Base-by-base conservation (phyloP, 2,797 vertebrate species). In the Sebastes cheni region DNA sequence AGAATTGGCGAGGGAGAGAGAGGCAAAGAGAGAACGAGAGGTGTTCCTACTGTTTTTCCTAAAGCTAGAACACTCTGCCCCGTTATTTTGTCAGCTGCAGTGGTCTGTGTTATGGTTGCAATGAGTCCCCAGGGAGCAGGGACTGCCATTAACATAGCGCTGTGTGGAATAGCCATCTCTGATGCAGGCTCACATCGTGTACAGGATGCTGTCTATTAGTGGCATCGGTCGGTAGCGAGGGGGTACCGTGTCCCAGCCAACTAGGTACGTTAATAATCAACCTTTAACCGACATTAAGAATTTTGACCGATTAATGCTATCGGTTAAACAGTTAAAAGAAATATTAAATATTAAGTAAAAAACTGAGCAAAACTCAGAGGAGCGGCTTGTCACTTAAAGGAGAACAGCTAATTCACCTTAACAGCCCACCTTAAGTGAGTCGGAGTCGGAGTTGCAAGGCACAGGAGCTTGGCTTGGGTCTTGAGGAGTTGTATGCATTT, bases 61-160 rank as follows among this genome's bases (percentile, higher is more conserved):
- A 79, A 78, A 89, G 84, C 88, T 85, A 54, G 83, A 88, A 91
- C 85, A 77, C 78, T 86, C 71, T 62, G 77, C 74, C 32, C 80
- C 70, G 68, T 89, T 87, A 81, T 86, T 88, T 88, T 91, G 84
- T 90, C 87, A 89, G 87, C 88, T 85, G 85, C 91, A 86, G 83
- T 66, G 79, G 74, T 85, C 82, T 84, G 89, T 90, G 82, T 87
- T 87, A 74, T 87, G 80, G 83, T 82, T 82, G 87, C 89, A 86
- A 90, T 72, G 82, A 91, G 89, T 92, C 90, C 85, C 87, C 36
- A 13, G 85, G 84, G 90, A 86, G 79, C 5, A 29, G 76, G 60
- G 67, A 72, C 85, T 64, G 77, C 81, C 82, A 88, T 88, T 86
- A 89, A 91, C 81, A 84, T 79, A 62, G 72, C 68, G 58, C 81